Evolutionary conservation across 2,113 vertebrate genomes (phyloP).

Genomic region (Saccopteryx bilineata): DNA sequence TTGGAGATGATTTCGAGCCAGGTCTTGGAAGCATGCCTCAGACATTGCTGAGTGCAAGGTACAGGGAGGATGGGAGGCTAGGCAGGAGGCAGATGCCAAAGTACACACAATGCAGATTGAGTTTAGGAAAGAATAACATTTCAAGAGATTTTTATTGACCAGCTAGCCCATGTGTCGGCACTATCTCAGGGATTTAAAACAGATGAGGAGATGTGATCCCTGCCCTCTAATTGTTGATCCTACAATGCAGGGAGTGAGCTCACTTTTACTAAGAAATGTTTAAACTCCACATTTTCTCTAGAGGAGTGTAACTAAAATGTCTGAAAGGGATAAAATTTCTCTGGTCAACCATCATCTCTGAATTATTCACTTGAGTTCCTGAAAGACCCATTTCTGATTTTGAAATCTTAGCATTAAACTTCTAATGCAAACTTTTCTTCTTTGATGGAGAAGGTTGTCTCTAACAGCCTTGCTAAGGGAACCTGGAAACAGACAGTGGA

Average conservation of each 20-base stretch:
- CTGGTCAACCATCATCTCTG: background rate
- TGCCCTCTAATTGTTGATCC: background rate
- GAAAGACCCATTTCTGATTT: slow-evolving; percentile 8
- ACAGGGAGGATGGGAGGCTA: background rate
- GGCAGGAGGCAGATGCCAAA: background rate
- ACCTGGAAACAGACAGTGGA: background rate
- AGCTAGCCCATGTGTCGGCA: background rate
- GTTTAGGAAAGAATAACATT: background rate
- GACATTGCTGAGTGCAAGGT: background rate
- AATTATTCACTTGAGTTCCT: background rate
- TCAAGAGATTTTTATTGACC: background rate
- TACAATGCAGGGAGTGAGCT: background rate
- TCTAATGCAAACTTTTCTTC: background rate
- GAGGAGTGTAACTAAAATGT: background rate
- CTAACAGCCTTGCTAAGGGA: background rate
- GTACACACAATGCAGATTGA: background rate
- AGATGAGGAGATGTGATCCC: background rate
- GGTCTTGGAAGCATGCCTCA: background rate
- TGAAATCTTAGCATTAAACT: background rate
- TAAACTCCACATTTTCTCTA: background rate
- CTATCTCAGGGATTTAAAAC: background rate
- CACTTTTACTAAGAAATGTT: background rate
- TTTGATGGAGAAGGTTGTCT: background rate
- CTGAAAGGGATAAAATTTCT: background rate
- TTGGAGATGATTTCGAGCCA: background rate